Percentiles rank a stretch among this genome's conserved stretches.
These are phyloP conservation scores for Himalopsyche tibetana DNA, from an alignment of 2,888 invertebrate genomes.

Conservation along the genomic window DNA sequence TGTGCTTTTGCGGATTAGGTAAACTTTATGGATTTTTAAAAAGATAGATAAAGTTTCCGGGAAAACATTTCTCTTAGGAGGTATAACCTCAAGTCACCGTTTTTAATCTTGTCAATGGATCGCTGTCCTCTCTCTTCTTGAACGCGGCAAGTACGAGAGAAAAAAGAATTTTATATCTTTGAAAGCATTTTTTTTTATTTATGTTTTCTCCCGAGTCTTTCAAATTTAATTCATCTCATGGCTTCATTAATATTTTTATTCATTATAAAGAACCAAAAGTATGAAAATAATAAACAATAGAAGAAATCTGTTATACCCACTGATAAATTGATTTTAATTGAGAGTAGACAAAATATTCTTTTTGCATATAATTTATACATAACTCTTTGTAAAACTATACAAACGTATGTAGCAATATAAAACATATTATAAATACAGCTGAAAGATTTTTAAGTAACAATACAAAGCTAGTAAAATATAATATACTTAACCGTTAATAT, in stretches of 20 bases:
- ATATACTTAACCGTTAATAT: too few species aligned
- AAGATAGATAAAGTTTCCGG: conserved; percentile 31
- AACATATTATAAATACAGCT: too few species aligned
- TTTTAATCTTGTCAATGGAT: conserved; percentile 43
- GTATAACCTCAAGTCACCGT: conserved; percentile 42
- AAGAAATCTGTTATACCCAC: too few species aligned
- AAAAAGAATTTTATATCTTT: background rate
- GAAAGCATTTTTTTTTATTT: background rate
- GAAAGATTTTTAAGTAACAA: too few species aligned
- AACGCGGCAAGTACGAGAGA: background rate
- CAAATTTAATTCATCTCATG: background rate
- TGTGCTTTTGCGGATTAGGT: conserved; percentile 40
- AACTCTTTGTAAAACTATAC: too few species aligned
- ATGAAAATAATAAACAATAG: too few species aligned
- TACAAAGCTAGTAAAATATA: too few species aligned
- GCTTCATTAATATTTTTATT: background rate
- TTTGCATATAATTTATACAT: too few species aligned
- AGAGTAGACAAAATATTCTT: too few species aligned
- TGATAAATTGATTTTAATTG: too few species aligned
- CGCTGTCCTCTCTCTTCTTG: background rate
- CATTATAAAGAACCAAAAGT: too few species aligned
- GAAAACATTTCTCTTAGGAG: conserved; percentile 36
- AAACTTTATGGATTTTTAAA: conserved; percentile 38
- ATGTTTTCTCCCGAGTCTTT: conserved; percentile 14
- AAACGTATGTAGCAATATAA: too few species aligned